Base-by-base conservation (phyloP, 2,797 vertebrate genomes). In the Danio tinwini region DNA sequence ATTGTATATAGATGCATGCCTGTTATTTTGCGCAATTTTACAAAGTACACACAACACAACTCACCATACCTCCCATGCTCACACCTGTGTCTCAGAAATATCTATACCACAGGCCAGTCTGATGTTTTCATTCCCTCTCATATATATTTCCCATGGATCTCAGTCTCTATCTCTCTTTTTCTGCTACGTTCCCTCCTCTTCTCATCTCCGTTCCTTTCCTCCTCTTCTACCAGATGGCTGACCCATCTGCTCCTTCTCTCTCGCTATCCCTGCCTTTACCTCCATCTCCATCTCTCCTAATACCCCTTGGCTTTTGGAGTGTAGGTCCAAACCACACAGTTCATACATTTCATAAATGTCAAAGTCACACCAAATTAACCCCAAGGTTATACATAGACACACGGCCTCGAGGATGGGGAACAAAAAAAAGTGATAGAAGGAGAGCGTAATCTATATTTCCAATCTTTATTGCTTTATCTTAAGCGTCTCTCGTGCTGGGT, bases 161-260 rank as follows among this genome's bases (percentile, higher is more conserved):
- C 76, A 81, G 83, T 73, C 85, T 61, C 59, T 37, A 44, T 50
- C 47, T 84, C 77, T 84, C 82, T 86, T 29, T 78, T 84, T 86
- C 84, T 79, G 78, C 65, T 78, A 61, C 8, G 5, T 76, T 87
- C 82, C 76, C 89, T 88, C 84, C 87, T 89, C 90, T 90, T 92
- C 91, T 90, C 85, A 90, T 92, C 90, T 93, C 87, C 81, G 82
- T 87, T 76, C 82, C 88, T 89, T 91, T 92, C 87, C 88, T 90
- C 88, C 83, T 29, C 29, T 89, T 92, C 88, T 90, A 91, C 87
- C 93, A 94, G 93, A 94, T 94, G 93, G 93, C 90, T 93, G 91
- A 93, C 93, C 93, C 93, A 94, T 94, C 93, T 95, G 93, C 92
- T 92, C 89, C 83, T 86, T 80, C 88, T 86, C 82, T 83, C 82